These are phyloP conservation scores for Lepidonotus clava DNA, from an alignment of 2,888 invertebrate species.

Conservation along the genomic window DNA sequence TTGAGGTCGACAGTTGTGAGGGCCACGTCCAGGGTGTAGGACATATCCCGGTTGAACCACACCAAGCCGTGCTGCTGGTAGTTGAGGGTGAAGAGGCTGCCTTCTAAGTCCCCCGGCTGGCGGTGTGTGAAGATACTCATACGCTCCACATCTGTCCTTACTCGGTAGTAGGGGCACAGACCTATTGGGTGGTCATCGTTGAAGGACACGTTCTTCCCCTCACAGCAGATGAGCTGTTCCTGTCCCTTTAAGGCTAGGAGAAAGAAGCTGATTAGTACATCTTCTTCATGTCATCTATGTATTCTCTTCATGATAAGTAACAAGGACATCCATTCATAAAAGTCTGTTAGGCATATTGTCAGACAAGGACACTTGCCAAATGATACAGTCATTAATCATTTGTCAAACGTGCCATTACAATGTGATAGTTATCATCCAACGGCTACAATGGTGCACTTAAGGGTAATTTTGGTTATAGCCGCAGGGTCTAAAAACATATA, in stretches of 20 bases:
- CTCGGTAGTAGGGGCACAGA: background rate
- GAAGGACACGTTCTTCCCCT: conserved; percentile 22
- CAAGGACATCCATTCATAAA: too few species aligned
- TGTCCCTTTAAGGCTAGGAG: background rate
- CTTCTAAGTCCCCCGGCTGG: background rate
- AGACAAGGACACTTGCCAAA: too few species aligned
- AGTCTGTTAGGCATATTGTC: too few species aligned
- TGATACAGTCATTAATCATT: too few species aligned
- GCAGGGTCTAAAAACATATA: too few species aligned
- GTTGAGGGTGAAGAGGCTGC: background rate
- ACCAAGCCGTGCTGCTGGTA: background rate
- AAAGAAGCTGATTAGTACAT: background rate
- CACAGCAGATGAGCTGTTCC: background rate
- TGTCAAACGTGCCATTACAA: too few species aligned
- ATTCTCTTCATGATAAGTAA: too few species aligned
- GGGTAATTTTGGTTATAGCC: too few species aligned
- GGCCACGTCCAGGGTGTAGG: background rate
- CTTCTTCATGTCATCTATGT: too few species aligned
- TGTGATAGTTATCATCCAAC: too few species aligned
- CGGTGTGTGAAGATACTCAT: background rate
- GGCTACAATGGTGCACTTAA: too few species aligned
- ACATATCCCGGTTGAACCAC: background rate
- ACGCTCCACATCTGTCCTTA: background rate
- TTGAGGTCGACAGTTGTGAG: background rate
- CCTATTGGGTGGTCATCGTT: conserved; percentile 38